Base-by-base conservation (phyloP, 2,797 vertebrate genomes). In the Cirrhinus molitorella region DNA sequence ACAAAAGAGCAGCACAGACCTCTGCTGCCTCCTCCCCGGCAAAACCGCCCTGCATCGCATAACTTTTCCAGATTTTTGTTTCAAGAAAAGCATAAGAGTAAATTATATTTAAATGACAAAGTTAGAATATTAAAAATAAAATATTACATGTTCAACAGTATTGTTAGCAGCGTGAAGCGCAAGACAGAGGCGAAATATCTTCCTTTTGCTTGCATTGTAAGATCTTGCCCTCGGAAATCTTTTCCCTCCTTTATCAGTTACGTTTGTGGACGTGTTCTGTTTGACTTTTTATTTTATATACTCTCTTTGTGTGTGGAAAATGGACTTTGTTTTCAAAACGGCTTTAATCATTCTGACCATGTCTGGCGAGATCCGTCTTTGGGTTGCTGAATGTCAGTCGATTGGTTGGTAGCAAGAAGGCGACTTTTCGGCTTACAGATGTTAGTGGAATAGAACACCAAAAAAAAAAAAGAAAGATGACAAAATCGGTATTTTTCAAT, bases 71-170 rank as follows among this genome's bases (percentile, higher is more conserved):
- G 75, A 31, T 25, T 49, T 40, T 74, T 74, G 77, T 80, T 97
- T 97, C 94, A 97, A 92, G 96, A 96, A 97, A 94, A 94, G 95
- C 97, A 95, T 96, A 96, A 94, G 93, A 98, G 94, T 98, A 97
- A 97, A 98, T 98, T 98, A 96, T 99, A 98, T 98, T 98, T 98
- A 97, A 98, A 97, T 96, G 96, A 98, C 80, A 96, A 94, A 94
- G 91, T 91, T 97, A 97, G 96, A 96, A 96, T 94, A 94, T 94
- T 93, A 92, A 91, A 93, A 96, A 95, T 95, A 80, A 94, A 95
- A 85, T 88, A 94, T 89, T 92, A 96, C 95, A 96, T 96, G 96
- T 97, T 97, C 96, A 96, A 96, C 97, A 98, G 97, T 99, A 97
- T 99, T 99, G 96, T 97, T 98, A 97, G 96, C 90, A 95, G 90